Evolutionary conservation across 2,888 invertebrate genomes (phyloP).

Genomic region (Sphaerophoria rueppellii): DNA sequence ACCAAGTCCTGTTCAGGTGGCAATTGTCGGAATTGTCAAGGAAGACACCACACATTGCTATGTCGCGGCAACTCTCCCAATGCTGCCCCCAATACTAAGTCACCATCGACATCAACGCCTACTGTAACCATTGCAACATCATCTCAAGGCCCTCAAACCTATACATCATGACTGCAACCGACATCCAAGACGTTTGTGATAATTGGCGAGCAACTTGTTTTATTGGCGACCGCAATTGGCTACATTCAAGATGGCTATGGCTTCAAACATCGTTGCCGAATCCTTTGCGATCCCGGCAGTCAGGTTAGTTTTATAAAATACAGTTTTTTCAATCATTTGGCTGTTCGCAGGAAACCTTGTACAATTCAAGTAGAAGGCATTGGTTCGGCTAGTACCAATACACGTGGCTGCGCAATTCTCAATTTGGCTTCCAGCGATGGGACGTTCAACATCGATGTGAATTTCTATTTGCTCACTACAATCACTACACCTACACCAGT

Average conservation of each 20-base stretch:
- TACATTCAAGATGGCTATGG: constrained; percentile 49
- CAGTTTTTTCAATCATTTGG: constrained; percentile 48
- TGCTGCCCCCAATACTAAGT: too few species aligned
- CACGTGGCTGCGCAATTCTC: too few species aligned
- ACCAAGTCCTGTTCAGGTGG: constrained; percentile 35
- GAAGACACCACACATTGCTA: constrained; percentile 35
- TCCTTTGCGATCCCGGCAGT: constrained; percentile 57
- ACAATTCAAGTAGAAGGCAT: constrained; percentile 45
- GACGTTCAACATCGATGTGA: too few species aligned
- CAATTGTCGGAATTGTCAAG: constrained; percentile 42
- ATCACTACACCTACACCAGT: constrained; percentile 22
- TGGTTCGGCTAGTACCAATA: constrained; percentile 10
- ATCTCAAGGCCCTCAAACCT: too few species aligned
- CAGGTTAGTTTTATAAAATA: constrained; percentile 56
- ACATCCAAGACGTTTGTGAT: neutral
- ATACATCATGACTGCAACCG: too few species aligned
- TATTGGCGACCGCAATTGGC: constrained; percentile 47
- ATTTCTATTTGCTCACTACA: too few species aligned
- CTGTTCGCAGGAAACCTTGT: constrained; percentile 39
- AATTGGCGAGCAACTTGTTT: constrained; percentile 28
- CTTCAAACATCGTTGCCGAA: constrained; percentile 41
- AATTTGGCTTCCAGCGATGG: too few species aligned
- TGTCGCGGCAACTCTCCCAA: neutral
- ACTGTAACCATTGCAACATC: too few species aligned
- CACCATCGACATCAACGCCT: too few species aligned